Conservation (phyloP, 2,113 vertebrate species). For the Mesitornis unicolor region DNA sequence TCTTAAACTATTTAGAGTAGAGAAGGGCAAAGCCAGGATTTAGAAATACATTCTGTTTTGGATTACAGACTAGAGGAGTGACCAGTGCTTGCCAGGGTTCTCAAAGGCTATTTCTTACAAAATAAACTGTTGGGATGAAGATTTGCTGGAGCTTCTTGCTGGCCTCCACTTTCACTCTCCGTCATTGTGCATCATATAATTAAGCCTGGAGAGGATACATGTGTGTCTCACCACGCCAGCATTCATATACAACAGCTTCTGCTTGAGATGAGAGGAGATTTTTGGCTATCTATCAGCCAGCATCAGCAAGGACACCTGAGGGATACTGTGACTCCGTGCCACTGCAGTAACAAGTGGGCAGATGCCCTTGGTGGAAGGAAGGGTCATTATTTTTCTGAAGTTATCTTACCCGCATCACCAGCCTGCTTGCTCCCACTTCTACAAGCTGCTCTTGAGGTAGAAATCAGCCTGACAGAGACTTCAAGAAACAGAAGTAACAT, state of each 20-base stretch:
- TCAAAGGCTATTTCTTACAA: not conserved
- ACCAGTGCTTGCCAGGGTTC: not conserved
- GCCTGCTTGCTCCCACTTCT: not conserved
- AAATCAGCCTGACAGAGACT: not conserved
- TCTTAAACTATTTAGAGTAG: not conserved
- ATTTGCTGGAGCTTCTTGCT: not conserved
- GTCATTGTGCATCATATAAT: not conserved
- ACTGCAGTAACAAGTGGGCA: not conserved
- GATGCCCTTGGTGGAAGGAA: not conserved
- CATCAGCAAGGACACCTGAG: not conserved
- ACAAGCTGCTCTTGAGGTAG: not conserved
- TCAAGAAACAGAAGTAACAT: not conserved
- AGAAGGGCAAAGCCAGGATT: not conserved
- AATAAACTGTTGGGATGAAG: not conserved
- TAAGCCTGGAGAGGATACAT: not conserved
- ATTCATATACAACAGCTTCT: not conserved
- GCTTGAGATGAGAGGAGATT: not conserved
- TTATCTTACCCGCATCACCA: not conserved
- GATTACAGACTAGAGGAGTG: not conserved
- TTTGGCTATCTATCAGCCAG: not conserved
- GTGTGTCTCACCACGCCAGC: fast-evolving
- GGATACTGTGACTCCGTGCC: not conserved
- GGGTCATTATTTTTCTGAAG: constrained; percentile 3
- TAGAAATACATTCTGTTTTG: not conserved
- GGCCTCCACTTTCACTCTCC: not conserved